A percentile compares a stretch with the other conserved stretches of the same genome.
phyloP scores from a whole-genome alignment of 2,888 invertebrate species.

The Hyposoter dolosus region DNA sequence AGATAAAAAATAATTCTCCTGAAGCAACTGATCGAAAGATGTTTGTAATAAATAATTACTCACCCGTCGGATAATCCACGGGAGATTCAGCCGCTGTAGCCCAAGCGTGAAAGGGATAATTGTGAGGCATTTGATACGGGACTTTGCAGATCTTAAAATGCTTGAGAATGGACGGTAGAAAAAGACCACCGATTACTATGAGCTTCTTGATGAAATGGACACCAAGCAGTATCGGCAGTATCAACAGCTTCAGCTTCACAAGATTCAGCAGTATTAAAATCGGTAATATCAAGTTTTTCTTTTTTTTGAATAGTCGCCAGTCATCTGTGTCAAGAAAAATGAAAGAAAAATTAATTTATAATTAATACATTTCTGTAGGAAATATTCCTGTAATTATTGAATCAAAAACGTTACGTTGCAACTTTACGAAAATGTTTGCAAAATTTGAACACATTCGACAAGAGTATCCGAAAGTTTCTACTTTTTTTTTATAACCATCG shows the following conservation, averaged over 20 bases:
- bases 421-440: too few species aligned
- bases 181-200: conserved; percentile 87
- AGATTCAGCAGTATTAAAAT: conserved; percentile 82
- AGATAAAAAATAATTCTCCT: neutral
- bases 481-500: too few species aligned
- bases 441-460: too few species aligned
- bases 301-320: conserved; percentile 86
- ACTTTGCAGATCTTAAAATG: conserved; percentile 83
- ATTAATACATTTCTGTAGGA: neutral
- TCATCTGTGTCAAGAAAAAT: conserved; percentile 68
- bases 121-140: conserved; percentile 70
- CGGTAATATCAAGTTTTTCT: conserved; percentile 90
- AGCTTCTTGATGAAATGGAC: conserved; percentile 89
- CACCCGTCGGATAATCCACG: conserved; percentile 81
- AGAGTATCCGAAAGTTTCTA: too few species aligned
- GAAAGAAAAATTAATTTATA: neutral
- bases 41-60: neutral
- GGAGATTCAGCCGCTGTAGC: conserved; percentile 79
- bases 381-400: neutral
- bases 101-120: conserved; percentile 79
- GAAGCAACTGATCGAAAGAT: neutral
- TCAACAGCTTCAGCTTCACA: conserved; percentile 86
- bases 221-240: conserved; percentile 87
- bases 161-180: conserved; percentile 88
- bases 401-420: too few species aligned